Base-by-base conservation (phyloP, 2,888 invertebrate genomes). In the Digitonthophagus gazella region DNA sequence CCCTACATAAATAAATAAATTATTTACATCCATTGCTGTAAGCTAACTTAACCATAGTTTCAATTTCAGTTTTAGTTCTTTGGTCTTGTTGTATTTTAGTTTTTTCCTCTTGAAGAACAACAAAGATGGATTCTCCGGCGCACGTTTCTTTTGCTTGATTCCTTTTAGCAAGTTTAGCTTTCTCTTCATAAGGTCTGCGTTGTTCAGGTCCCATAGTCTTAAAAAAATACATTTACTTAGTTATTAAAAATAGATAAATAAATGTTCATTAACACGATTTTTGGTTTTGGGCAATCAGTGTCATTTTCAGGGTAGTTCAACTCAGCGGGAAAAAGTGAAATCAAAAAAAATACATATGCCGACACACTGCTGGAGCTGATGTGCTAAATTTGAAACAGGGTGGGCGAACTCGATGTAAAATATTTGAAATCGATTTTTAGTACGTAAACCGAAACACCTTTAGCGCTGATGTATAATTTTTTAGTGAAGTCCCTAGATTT, bases 81-180 rank as follows among this genome's bases (percentile, higher is more conserved):
- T 6, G 11, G 8, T 44, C 11, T 44, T 44, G 6, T 44, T 44
- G 28, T 6, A 44, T 15, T 70, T 56, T 15, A 67, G 71, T 66
- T 6, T 69, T 66, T 3, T 70, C 71, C 57, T 74, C 61, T 58
- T 74, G 71, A 22, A 70, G 66, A 61, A 79, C 75, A 0, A 79
- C 61, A 1, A 71, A 64, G 3, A 71, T 65, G 0, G 72, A 75
- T 64, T 80, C 78, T 1, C 83, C 83, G 8, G 69, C 16, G 2
- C 77, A 72, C 0, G 80, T 82, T 68, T 76, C 76, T 71, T 81
- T 82, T 18, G 73, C 69, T 0, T 18, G n/a, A 22, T 55, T 65
- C 5, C 69, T 44, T 70, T 78, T 81, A 15, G 65, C 65, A 0
- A 72, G 65, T 58, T 78, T 80, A 0, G 79, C 81, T 68, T 70